Conservation (phyloP, 2,113 vertebrate species). For the Hylia prasina region DNA sequence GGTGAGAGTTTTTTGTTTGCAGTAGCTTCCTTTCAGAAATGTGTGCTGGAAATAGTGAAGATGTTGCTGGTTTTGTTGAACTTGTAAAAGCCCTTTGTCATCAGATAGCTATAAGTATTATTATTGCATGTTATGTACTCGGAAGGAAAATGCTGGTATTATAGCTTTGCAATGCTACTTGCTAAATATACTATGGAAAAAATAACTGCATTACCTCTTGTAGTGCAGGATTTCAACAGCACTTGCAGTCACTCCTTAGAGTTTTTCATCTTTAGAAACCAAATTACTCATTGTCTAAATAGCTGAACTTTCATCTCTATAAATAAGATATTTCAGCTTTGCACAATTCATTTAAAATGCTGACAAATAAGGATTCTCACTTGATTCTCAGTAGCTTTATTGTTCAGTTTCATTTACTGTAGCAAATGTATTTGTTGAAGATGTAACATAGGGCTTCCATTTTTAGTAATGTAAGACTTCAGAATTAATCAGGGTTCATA, state of each 20-base stretch:
- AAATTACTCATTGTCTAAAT: slow-evolving; percentile 72
- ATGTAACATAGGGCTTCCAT: slow-evolving; percentile 21
- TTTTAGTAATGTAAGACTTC: slow-evolving; percentile 27
- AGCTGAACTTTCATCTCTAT: slow-evolving; percentile 70
- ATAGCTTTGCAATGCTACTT: not conserved
- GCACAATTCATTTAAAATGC: slow-evolving; percentile 62
- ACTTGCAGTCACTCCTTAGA: slow-evolving; percentile 60
- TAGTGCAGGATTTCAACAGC: slow-evolving; percentile 45
- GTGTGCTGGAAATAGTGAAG: not conserved
- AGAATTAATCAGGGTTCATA: not conserved
- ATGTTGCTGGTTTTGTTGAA: not conserved
- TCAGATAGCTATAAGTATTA: not conserved
- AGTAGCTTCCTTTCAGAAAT: not conserved
- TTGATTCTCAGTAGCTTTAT: slow-evolving; percentile 56
- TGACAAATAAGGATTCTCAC: slow-evolving; percentile 59
- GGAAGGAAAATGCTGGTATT: slow-evolving; percentile 23
- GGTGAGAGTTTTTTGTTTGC: not conserved
- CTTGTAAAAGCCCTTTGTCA: slow-evolving; percentile 18
- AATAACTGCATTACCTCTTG: slow-evolving; percentile 47
- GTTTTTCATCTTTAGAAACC: slow-evolving; percentile 64
- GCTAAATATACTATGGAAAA: slow-evolving; percentile 58
- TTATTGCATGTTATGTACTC: not conserved
- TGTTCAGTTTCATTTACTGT: slow-evolving; percentile 51
- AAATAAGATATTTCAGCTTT: slow-evolving; percentile 68
- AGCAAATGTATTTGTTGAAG: slow-evolving; percentile 44